Base-by-base conservation (phyloP, 2,888 invertebrate genomes). In the Synergus gifuensis region DNA sequence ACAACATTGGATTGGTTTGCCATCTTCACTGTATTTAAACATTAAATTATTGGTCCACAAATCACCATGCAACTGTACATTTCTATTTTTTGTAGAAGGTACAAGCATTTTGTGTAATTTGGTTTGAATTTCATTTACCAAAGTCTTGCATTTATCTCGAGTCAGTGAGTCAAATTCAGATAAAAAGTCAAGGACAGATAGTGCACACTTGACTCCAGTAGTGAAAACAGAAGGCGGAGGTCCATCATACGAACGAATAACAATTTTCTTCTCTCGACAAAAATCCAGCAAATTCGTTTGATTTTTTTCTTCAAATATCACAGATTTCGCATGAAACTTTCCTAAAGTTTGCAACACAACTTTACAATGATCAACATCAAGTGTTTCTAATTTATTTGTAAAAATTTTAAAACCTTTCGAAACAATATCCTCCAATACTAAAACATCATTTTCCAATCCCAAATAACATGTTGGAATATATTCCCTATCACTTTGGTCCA, bases 271-370 rank as follows among this genome's bases (percentile, higher is more conserved):
- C 73, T 54, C 54, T 12, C 54, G 49, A 54, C 73, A 73, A 73
- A 40, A 54, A 36, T 73, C 40, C n/a, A 54, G 1, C 46, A 91
- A 46, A 78, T 83, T 88, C 77, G 85, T 88, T 62, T 88, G 83
- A 36, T 85, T 83, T 8, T 83, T 58, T n/a, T 88, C 87, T 64
- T 90, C 90, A 66, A 87, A 90, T 16, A 90, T 87, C 82, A 96
- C 88, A 0, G 95, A 95, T 44, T 95, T 89, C 0, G 95, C 94
- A 86, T 96, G 96, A 82, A 95, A 94, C 82, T 94, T 94, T 0
- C 95, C 95, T 60, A 96, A 90, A 82, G 95, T 93, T 85, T 93
- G 94, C 84, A 96, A 89, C 3, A 95, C 94, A 2, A 94, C 93
- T 81, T 93, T 93, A 76, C 94, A 94, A 86, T 96, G 95, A 44